phyloP scores from a whole-genome alignment of 2,888 invertebrate genomes.

The Phrixothrix hirtus region DNA sequence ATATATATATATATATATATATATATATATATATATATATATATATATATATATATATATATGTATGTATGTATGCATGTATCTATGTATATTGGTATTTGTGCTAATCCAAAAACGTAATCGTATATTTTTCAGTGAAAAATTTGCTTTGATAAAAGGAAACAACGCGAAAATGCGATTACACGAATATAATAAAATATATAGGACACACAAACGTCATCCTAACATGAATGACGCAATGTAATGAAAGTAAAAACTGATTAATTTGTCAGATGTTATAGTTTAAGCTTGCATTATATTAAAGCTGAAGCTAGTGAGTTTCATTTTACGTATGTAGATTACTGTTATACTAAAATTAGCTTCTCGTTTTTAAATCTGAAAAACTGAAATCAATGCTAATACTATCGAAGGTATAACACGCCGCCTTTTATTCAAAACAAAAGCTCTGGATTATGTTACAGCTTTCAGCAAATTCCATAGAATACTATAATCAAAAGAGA shows the following conservation, averaged over 20 bases:
- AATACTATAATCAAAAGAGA: slow-evolving; percentile 51
- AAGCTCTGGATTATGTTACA: too few relatives aligned
- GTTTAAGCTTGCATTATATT: slow-evolving; percentile 46
- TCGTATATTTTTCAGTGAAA: neutral
- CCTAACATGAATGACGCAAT: slow-evolving; percentile 40
- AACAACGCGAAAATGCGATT: slow-evolving; percentile 36
- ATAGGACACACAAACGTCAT: slow-evolving; percentile 36
- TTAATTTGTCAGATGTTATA: slow-evolving; percentile 48
- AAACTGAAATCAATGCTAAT: too few relatives aligned
- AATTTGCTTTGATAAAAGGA: slow-evolving; percentile 5
- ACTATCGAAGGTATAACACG: too few relatives aligned
- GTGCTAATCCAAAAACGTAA: neutral
- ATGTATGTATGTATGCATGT: neutral
- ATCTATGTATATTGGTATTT: neutral
- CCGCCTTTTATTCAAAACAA: too few relatives aligned
- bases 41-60: neutral
- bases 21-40: neutral
- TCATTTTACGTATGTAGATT: slow-evolving; percentile 22
- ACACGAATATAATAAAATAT: slow-evolving; percentile 40
- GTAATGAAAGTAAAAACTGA: slow-evolving; percentile 48
- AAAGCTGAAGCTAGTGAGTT: slow-evolving; percentile 41
- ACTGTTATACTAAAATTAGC: too few relatives aligned
- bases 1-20: neutral
- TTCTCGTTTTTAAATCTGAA: neutral
- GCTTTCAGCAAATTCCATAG: too few relatives aligned